Percentiles rank a stretch among this genome's conserved stretches.
phyloP scores from a whole-genome alignment of 2,888 invertebrate genomes.

The Lepidocyrtinus sp. region DNA sequence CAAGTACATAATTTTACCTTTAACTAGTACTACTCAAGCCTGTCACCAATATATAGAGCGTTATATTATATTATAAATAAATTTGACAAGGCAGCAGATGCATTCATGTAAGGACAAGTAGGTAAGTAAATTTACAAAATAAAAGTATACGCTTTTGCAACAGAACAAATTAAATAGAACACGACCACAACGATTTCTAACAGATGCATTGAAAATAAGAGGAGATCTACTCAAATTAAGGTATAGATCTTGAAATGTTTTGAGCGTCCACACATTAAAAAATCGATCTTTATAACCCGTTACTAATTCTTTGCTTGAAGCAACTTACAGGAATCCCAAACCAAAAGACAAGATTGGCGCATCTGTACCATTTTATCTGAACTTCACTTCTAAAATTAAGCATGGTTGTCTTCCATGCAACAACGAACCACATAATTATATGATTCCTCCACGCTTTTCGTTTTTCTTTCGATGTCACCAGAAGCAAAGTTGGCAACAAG shows the following conservation, averaged over 20 bases:
- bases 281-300: background rate
- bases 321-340: too few species aligned
- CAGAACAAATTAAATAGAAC: too few species aligned
- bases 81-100: too few species aligned
- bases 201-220: too few species aligned
- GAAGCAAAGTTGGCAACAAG: conserved; percentile 48
- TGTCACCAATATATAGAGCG: too few species aligned
- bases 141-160: too few species aligned
- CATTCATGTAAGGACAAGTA: too few species aligned
- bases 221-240: background rate
- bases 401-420: background rate
- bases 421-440: background rate
- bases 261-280: background rate
- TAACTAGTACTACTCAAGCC: too few species aligned
- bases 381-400: background rate
- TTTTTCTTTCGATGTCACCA: conserved; percentile 27
- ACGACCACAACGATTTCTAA: too few species aligned
- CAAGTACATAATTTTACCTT: too few species aligned
- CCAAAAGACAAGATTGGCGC: background rate
- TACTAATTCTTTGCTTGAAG: background rate
- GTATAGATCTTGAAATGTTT: background rate
- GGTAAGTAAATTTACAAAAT: too few species aligned
- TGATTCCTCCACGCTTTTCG: background rate
- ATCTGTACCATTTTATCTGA: background rate
- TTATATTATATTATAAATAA: too few species aligned